Base-by-base conservation (phyloP, 2,888 invertebrate genomes). In the Eristalinus aeneus region DNA sequence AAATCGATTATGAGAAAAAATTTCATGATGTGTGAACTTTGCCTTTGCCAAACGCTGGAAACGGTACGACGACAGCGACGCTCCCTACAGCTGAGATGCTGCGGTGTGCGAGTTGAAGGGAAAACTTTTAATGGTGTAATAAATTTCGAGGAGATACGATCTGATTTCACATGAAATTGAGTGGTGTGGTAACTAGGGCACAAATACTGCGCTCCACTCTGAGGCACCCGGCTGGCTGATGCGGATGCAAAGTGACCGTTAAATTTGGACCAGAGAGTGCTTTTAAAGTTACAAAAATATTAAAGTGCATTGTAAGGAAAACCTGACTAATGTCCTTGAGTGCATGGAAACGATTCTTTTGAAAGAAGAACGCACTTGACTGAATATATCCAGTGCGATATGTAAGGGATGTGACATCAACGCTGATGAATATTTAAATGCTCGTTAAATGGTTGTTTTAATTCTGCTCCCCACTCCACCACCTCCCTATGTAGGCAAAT, bases 1-100 rank as follows among this genome's bases (percentile, higher is more conserved):
- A 87, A 87, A 87, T 79, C 82, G 85, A 85, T 88, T 81, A 81
- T 73, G 72, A 46, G 46, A 68, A 76, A 69, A 85, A 72, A 68
- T 31, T 81, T 77, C 76, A 85, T 54, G 68, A 81, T 81, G 76
- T 85, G 81, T 81, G 81, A 85, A 85, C 76, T 85, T 81, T 81
- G 68, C 73, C 68, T 85, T 64, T 10, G 46, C 22, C 63, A 80
- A 81, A 75, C 76, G 67, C 53, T 56, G 77, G 72, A 67, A 58
- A 72, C 56, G 63, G 9, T 1, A 27, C 27, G 27, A 27, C 27
- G 27, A 27, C 27, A 27, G 27, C 27, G 34, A 34, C 46, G 46
- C 9, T 16, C 46, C 16, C 46, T 8, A 8, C n/a, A 16, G 63
- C 61, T 6, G 27, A 10, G 56, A 34, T 60, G 53, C 27, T 27